Evolutionary conservation across 2,888 invertebrate genomes (phyloP), one percentile per base, ranked within the genome.

Genomic region (Pteria penguin): DNA sequence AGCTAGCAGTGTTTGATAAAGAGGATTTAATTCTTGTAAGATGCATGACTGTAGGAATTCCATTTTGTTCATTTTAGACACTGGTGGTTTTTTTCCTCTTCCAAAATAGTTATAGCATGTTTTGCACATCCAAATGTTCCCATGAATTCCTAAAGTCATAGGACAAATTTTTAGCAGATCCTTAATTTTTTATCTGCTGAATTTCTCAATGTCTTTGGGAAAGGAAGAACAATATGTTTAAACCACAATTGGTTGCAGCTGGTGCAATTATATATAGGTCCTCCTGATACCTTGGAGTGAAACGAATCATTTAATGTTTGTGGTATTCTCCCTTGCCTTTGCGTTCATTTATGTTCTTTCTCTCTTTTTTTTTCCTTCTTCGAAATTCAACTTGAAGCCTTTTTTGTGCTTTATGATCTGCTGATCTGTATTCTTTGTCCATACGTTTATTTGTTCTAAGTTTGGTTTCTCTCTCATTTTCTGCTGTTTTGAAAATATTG

Each of bases 41-140:
- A 29, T 24, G 2, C 61, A 52, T 52, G 54, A 60, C 4, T 70
- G 63, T 52, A 69, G 73, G 70, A 82, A 82, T 27, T 8, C 18
- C 72, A 80, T 78, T 24, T 70, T 66, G 61, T 79, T 80, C 55
- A 71, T 55, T 8, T 54, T 33, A 36, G 80, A 74, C 24, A 67
- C 31, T n/a, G 80, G 77, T 63, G 82, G 80, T 18, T 75, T 65
- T 70, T 80, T 79, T 1, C 60, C 57, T 57, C 73, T 73, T 8
- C 66, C 77, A 26, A 82, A 26, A 45, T 80, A 70, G 11, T 54
- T 71, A n/a, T 54, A 24, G 60, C 83, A 83, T 3, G 80, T 82
- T 14, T 26, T 65, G 57, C 82, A 83, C 29, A 81, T 71, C 81
- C 77, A 81, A 33, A 36, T 11, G 33, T 57, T 72, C 8, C 33